Conservation (phyloP, 2,888 invertebrate species). For the Drosophila phalerata region DNA sequence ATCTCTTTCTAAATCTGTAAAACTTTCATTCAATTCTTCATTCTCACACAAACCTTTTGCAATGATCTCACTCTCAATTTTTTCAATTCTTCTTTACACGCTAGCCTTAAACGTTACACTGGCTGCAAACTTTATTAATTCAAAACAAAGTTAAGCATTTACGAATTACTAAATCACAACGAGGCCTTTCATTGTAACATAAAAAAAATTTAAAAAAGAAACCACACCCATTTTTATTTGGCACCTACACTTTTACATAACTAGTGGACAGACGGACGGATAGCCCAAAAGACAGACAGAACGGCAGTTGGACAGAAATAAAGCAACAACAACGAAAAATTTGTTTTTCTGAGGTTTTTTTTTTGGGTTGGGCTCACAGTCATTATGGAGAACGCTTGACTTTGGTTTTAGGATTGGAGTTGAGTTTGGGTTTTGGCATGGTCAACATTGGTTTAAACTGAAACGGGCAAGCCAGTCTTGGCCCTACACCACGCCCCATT, state of each 20-base stretch:
- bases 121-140: slow-evolving; percentile 5
- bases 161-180: neutral
- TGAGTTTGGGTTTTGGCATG: slow-evolving; percentile 33
- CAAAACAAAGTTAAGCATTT: neutral
- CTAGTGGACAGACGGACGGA: slow-evolving; percentile 1
- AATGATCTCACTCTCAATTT: neutral
- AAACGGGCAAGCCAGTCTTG: slow-evolving; percentile 2
- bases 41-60: neutral
- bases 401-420: slow-evolving; percentile 16
- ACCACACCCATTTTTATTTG: slow-evolving; percentile 51
- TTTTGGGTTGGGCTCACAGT: slow-evolving; percentile 27
- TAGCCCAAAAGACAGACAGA: slow-evolving; percentile 12
- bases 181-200: slow-evolving; percentile 6
- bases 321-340: slow-evolving; percentile 11
- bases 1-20: neutral
- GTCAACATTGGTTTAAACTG: slow-evolving; percentile 34
- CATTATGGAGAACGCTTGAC: slow-evolving; percentile 40
- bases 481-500: slow-evolving; percentile 1
- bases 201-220: slow-evolving; percentile 14
- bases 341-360: slow-evolving; percentile 21
- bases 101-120: slow-evolving; percentile 19
- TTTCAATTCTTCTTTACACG: neutral
- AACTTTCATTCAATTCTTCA: no score
- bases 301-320: slow-evolving; percentile 3
- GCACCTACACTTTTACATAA: slow-evolving; percentile 39